phyloP scores from a whole-genome alignment of 2,888 invertebrate species.

The Drosophila hamatofila region DNA sequence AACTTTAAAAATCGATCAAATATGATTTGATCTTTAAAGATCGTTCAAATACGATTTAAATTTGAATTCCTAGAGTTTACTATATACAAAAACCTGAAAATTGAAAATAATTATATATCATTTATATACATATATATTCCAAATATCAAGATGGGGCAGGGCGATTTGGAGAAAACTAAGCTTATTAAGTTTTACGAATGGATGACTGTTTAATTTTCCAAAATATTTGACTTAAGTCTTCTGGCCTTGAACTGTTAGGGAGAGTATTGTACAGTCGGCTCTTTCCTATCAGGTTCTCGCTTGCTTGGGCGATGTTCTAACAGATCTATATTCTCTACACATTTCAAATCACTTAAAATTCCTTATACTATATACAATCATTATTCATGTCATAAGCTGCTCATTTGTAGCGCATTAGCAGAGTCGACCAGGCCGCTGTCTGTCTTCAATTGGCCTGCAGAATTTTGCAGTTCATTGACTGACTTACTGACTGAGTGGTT shows the following conservation, averaged over 20 bases:
- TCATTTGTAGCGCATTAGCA: constrained; percentile 35
- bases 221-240: too few species aligned
- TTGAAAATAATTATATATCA: too few species aligned
- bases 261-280: not conserved
- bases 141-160: not conserved
- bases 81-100: too few species aligned
- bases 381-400: not conserved
- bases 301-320: not conserved
- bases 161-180: too few species aligned
- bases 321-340: not conserved
- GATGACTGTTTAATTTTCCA: too few species aligned
- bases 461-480: constrained; percentile 74
- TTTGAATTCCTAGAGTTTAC: too few species aligned
- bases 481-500: constrained; percentile 65
- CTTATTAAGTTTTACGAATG: too few species aligned
- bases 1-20: too few species aligned
- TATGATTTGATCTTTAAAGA: not conserved
- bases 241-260: too few species aligned
- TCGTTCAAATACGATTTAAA: not conserved
- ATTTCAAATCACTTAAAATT: not conserved
- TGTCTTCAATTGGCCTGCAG: constrained; percentile 40
- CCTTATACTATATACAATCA: not conserved
- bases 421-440: constrained; percentile 28
- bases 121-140: too few species aligned
- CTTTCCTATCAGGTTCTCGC: accelerated